A percentile compares a stretch with the other conserved stretches of the same genome.
Conservation (phyloP, 2,888 invertebrate genomes). For the Leptinotarsa haldemani region DNA sequence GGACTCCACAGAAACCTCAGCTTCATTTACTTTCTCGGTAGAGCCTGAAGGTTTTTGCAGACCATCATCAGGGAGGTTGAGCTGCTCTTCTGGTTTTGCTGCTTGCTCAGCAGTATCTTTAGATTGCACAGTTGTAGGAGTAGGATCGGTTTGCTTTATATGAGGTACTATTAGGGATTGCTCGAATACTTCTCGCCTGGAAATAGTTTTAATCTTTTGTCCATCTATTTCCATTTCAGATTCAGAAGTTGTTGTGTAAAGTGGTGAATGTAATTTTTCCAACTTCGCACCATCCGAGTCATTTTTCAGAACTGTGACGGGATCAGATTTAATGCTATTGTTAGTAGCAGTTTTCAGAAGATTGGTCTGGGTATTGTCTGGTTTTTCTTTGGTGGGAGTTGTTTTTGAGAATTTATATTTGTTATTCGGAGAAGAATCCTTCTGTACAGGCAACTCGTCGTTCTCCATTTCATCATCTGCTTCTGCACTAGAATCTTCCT, state of each 20-base stretch:
- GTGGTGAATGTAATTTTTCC: slow-evolving; percentile 52
- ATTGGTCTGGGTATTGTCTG: slow-evolving; percentile 63
- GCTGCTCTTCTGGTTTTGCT: slow-evolving; percentile 1
- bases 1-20: slow-evolving; percentile 41
- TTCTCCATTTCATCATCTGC: slow-evolving; percentile 78
- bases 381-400: slow-evolving; percentile 66
- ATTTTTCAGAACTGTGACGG: slow-evolving; percentile 24
- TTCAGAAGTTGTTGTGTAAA: slow-evolving; percentile 63
- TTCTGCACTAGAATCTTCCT: slow-evolving; percentile 74
- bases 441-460: slow-evolving; percentile 70
- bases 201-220: slow-evolving; percentile 65
- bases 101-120: slow-evolving; percentile 10
- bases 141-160: slow-evolving; percentile 42
- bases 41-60: neutral
- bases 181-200: slow-evolving; percentile 62
- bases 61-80: slow-evolving; percentile 12
- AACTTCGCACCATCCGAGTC: slow-evolving; percentile 35
- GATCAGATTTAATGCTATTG: slow-evolving; percentile 29
- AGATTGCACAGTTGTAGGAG: slow-evolving; percentile 14
- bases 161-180: slow-evolving; percentile 43
- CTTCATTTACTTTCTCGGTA: slow-evolving; percentile 35
- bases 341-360: slow-evolving; percentile 41
- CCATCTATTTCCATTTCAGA: slow-evolving; percentile 66
- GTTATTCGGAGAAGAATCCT: slow-evolving; percentile 63
- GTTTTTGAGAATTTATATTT: slow-evolving; percentile 62